Conservation (phyloP, 2,113 vertebrate genomes). For the Phainopepla nitens region DNA sequence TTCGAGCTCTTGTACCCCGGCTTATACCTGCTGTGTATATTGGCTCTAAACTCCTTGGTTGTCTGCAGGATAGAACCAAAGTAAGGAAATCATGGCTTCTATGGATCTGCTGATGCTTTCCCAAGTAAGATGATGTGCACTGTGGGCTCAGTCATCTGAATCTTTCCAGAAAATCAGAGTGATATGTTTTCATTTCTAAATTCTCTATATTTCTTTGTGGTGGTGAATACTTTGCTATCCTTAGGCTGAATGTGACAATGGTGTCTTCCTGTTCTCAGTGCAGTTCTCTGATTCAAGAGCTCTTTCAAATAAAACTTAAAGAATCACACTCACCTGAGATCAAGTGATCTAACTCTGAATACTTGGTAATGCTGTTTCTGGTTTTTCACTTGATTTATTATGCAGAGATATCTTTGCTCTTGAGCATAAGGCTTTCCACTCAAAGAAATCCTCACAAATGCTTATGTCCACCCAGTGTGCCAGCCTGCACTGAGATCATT, state of each 20-base stretch:
- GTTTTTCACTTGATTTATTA: background rate
- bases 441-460: background rate
- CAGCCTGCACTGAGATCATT: background rate
- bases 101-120: background rate
- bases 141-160: background rate
- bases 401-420: background rate
- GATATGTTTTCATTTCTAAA: background rate
- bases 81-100: background rate
- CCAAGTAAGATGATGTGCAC: background rate
- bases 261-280: background rate
- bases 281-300: background rate
- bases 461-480: background rate
- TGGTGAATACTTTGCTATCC: background rate
- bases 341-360: background rate
- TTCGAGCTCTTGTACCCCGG: background rate
- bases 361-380: background rate
- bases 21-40: fast-evolving
- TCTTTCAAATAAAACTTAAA: background rate
- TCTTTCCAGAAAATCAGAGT: background rate
- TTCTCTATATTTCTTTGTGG: background rate
- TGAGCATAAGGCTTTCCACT: background rate
- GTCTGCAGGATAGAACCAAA: background rate
- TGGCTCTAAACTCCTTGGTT: background rate
- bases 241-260: background rate
- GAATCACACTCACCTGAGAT: background rate